Percentiles rank a stretch among this genome's conserved stretches.
Evolutionary conservation across 2,797 vertebrate species (phyloP).

Genomic region (Sebastes dallii): DNA sequence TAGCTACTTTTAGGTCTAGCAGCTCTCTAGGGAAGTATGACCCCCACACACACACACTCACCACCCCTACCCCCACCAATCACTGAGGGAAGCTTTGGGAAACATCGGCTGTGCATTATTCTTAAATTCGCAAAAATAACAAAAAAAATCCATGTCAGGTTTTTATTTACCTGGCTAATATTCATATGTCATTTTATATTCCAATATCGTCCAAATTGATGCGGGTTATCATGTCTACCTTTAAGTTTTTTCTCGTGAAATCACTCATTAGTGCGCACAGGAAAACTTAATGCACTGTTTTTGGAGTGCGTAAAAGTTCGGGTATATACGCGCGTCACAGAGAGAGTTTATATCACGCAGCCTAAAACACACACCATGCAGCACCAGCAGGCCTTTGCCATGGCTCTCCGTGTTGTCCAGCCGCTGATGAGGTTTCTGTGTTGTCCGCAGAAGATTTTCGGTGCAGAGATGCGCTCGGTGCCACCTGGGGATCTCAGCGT

Average conservation of each 20-base stretch:
- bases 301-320: background rate
- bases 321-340: background rate
- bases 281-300: background rate
- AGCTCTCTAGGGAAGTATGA: conserved; percentile 1
- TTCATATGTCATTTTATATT: background rate
- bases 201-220: background rate
- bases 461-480: conserved; percentile 98
- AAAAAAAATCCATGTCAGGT: background rate
- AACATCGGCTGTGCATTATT: background rate
- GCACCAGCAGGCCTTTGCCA: background rate
- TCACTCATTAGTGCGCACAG: background rate
- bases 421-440: conserved; percentile 67
- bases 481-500: conserved; percentile 98
- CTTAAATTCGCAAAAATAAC: background rate
- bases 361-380: background rate
- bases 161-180: background rate
- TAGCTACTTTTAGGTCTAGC: conserved; percentile 15
- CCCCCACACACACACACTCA: background rate
- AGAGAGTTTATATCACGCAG: too few species aligned
- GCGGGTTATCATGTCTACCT: background rate
- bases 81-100: background rate
- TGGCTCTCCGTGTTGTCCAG: conserved; percentile 17
- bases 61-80: background rate
- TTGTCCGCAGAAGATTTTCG: conserved; percentile 94
- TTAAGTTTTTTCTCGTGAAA: background rate